Evolutionary conservation across 1,140 invertebrate species (phyloP), one percentile per base, ranked within the genome.

Genomic region (Tribolium madens): DNA sequence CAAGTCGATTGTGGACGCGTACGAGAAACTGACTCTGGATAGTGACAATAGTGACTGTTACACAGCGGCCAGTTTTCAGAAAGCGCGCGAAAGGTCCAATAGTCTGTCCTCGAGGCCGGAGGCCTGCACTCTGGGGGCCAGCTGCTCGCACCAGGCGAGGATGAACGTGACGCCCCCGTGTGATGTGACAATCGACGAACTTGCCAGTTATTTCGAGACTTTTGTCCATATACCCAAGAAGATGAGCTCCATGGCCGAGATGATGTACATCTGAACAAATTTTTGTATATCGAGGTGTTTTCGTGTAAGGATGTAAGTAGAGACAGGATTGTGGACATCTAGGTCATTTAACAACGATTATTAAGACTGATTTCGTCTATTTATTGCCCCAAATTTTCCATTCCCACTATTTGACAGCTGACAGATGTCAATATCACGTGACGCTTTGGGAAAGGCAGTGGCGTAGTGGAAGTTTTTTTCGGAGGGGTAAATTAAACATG

Each of bases 171-270:
- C 90, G 71, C 90, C 91, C 47, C 90, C 90, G 10, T 91, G 91
- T 85, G 92, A 94, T 86, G 91, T 95, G 46, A 96, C 93, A 47
- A 96, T 97, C 80, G 94, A 96, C 83, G 96, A 97, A 87, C 88
- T 97, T 79, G 96, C 96, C 64, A 94, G 94, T 84, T 97, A 97
- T 86, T 96, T 97, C 85, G 96, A 97, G 86, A 94, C 95, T 80
- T 92, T 95, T 85, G 94, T 97, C 73, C 94, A 97, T 90, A 96
- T 97, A 88, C 96, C 96, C 78, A 96, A 96, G 87, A 97, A 97
- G 86, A 97, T 97, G 96, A 97, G 95, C 31, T 92, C 93, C 60
- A 97, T 97, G 96, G 96, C 96, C 70, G 95, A 97, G 88, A 96
- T 97, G 95, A 97, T 97, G 96, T 97, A 97, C 85, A 97, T 95